Conservation (phyloP, 2,113 vertebrate species). For the Rhinoptilus africanus region DNA sequence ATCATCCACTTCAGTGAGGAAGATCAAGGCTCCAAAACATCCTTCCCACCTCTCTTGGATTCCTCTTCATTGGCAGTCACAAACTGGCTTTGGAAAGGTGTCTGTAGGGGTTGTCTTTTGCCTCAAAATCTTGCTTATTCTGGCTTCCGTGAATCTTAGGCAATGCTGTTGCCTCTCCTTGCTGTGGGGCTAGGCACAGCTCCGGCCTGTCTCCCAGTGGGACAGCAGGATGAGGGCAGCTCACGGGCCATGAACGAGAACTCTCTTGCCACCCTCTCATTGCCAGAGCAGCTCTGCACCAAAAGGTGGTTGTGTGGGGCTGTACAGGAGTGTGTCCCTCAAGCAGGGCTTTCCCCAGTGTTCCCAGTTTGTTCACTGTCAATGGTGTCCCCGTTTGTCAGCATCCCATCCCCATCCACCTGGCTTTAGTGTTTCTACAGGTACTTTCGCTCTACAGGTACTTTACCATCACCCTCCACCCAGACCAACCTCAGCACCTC, state of each 20-base stretch:
- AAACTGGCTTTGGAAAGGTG: not conserved
- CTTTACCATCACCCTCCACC: not conserved
- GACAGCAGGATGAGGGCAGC: not conserved
- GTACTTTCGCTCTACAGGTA: not conserved
- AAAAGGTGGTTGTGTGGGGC: too few species aligned
- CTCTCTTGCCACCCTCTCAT: not conserved
- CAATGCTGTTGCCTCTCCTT: not conserved
- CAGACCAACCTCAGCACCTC: not conserved
- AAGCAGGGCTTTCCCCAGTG: not conserved
- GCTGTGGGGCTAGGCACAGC: accelerated
- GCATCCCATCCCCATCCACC: too few species aligned
- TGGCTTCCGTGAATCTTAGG: not conserved
- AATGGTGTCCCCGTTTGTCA: not conserved
- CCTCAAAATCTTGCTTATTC: not conserved
- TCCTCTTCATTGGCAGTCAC: accelerated
- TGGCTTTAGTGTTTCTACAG: not conserved
- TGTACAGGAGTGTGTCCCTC: not conserved
- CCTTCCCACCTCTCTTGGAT: not conserved
- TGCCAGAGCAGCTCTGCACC: not conserved
- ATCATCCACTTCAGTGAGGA: not conserved
- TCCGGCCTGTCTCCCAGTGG: not conserved
- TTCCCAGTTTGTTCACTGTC: not conserved
- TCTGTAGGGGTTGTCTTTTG: not conserved
- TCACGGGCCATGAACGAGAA: not conserved
- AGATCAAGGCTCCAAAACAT: not conserved